These are phyloP conservation scores for Synanthedon andrenaeformis DNA, from an alignment of 2,888 invertebrate species.

Conservation along the genomic window DNA sequence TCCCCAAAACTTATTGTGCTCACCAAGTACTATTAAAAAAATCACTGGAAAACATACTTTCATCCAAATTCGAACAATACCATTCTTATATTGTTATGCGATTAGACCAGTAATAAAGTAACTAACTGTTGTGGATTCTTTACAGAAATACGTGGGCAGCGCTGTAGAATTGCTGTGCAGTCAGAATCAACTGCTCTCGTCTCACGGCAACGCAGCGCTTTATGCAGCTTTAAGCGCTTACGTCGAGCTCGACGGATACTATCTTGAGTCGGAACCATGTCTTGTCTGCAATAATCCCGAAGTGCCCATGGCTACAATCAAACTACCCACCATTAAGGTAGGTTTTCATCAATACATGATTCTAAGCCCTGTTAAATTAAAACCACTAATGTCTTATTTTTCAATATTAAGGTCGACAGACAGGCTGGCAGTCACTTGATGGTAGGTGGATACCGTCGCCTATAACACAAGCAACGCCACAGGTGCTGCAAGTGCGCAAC, in stretches of 20 bases:
- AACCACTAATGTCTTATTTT: not conserved
- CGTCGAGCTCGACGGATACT: conserved; percentile 95
- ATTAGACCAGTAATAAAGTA: too few relatives aligned
- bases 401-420: too few relatives aligned
- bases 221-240: conserved; percentile 94
- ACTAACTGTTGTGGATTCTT: too few relatives aligned
- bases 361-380: too few relatives aligned
- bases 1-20: not conserved
- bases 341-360: conserved; percentile 6
- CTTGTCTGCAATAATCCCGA: conserved; percentile 98
- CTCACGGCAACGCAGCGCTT: conserved; percentile 94
- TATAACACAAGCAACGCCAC: too few relatives aligned
- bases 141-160: conserved; percentile 83
- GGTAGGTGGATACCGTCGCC: too few relatives aligned
- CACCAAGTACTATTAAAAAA: not conserved
- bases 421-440: too few relatives aligned
- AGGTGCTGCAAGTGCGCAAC: too few relatives aligned
- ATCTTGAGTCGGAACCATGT: conserved; percentile 96
- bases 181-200: conserved; percentile 89
- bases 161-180: conserved; percentile 86
- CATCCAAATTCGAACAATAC: too few relatives aligned
- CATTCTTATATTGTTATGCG: too few relatives aligned
- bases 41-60: too few relatives aligned
- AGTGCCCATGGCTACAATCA: conserved; percentile 90
- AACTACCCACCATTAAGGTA: conserved; percentile 92